These are phyloP conservation scores for Cetoscarus ocellatus DNA, from an alignment of 2,797 vertebrate genomes.

Conservation along the genomic window DNA sequence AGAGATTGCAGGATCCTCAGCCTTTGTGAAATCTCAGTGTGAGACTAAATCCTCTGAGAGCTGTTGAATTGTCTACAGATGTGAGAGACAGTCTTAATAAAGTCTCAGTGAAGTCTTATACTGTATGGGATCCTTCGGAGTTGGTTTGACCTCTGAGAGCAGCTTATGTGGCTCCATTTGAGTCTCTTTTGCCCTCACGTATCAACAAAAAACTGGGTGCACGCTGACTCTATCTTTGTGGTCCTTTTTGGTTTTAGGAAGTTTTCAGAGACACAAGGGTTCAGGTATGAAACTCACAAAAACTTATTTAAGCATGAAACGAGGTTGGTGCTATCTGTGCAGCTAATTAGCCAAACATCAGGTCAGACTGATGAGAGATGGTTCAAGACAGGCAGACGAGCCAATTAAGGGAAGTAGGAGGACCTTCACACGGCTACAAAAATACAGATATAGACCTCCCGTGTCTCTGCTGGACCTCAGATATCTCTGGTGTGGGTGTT, in stretches of 20 bases:
- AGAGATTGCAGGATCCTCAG: no score
- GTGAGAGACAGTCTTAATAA: no score
- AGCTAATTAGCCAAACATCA: conserved; percentile 34
- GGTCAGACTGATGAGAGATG: conserved; percentile 10
- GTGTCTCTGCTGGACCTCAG: conserved; percentile 6
- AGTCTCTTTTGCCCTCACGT: no score
- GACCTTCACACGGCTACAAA: conserved; percentile 22
- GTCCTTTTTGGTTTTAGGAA: neutral
- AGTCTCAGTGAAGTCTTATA: no score
- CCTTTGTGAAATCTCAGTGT: no score
- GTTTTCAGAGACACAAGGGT: neutral
- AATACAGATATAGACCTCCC: conserved; percentile 6
- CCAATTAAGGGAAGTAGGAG: conserved; percentile 28
- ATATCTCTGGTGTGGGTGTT: conserved; percentile 18
- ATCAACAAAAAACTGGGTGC: no score
- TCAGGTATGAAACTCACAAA: neutral
- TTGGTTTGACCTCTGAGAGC: no score
- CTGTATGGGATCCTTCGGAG: no score
- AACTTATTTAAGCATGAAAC: neutral
- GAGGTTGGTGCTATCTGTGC: neutral
- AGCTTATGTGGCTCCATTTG: no score
- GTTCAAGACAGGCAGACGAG: conserved; percentile 6
- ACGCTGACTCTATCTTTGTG: neutral
- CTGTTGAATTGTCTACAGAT: no score
- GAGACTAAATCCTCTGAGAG: no score